These are phyloP conservation scores for Takifugu flavidus DNA, from an alignment of 2,113 vertebrate species.

Conservation along the genomic window DNA sequence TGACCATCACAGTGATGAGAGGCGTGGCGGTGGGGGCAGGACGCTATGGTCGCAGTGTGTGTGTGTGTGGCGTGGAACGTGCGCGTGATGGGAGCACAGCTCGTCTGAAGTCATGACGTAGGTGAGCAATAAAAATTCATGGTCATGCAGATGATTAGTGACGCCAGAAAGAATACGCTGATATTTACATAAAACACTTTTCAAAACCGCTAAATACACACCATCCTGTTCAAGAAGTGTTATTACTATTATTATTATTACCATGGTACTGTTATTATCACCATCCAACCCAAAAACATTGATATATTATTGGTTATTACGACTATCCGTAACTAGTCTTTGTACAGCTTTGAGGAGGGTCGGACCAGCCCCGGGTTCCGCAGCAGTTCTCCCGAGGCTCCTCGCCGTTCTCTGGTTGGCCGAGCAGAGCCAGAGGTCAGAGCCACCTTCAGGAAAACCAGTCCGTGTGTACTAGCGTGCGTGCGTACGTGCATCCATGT, in stretches of 20 bases:
- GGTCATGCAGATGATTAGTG: conserved; percentile 73
- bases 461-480: conserved; percentile 28
- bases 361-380: conserved; percentile 47
- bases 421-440: conserved; percentile 63
- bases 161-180: conserved; percentile 61
- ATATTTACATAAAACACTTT: conserved; percentile 75
- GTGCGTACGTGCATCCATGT: conserved; percentile 16
- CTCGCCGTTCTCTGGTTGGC: conserved; percentile 62
- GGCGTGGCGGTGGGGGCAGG: neutral
- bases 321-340: conserved; percentile 76
- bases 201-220: conserved; percentile 70
- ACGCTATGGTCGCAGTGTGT: conserved; percentile 2
- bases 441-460: conserved; percentile 57
- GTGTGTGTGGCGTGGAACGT: conserved; percentile 13
- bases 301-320: conserved; percentile 81
- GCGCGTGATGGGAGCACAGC: conserved; percentile 64
- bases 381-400: conserved; percentile 43
- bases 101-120: conserved; percentile 56
- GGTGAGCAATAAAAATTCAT: conserved; percentile 59
- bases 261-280: conserved; percentile 62
- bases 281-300: conserved; percentile 71
- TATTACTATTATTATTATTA: conserved; percentile 66
- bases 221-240: conserved; percentile 57
- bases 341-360: conserved; percentile 73
- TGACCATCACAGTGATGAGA: conserved; percentile 27